Evolutionary conservation across 1,140 invertebrate species (phyloP), one percentile per base, ranked within the genome.

Genomic region (Melitaea cinxia): DNA sequence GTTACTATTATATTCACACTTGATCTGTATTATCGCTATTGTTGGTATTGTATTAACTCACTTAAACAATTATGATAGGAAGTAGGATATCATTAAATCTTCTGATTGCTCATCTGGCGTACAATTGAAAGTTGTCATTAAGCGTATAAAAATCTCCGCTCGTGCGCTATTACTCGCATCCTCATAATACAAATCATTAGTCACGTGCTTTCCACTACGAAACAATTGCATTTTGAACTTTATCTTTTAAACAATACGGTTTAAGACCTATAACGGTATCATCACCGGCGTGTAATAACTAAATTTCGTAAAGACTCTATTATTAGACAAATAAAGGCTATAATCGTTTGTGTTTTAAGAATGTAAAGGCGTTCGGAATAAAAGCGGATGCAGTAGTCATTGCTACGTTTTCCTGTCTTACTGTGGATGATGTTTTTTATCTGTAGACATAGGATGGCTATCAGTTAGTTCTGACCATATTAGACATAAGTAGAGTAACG

Each of bases 361-460:
- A 37, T 37, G 59, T 72, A 72, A 66, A 79, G 66, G 67, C 33
- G 56, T 70, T 61, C 73, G 67, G 58, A 65, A 68, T 54, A 58
- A 49, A 61, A 49, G 64, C 80, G 80, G 80, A 82, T 78, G 78
- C 61, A 42, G 57, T 55, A 75, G 65, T 73, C 70, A 69, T 62
- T 59, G 61, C 67, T 54, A 71, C 67, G 68, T 73, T 82, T 85
- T 83, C 82, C 79, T 82, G 75, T 69, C 57, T 72, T 53, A 39
- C 60, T 67, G 69, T 73, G 37, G 23, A 30, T 50, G 63, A 39
- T 58, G 53, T 50, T 50, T 66, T 60, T 66, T 66, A 50, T 30
- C 60, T 30, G 2, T 57, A 57, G 35, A 35, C 35, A 26, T 57
- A 57, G 54, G 33, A 57, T 57, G 28, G 54, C 26, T 57, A 57